Percentiles rank a stretch among this genome's conserved stretches.
Conservation (phyloP, 2,888 invertebrate genomes). For the Drosophila niveifrons region DNA sequence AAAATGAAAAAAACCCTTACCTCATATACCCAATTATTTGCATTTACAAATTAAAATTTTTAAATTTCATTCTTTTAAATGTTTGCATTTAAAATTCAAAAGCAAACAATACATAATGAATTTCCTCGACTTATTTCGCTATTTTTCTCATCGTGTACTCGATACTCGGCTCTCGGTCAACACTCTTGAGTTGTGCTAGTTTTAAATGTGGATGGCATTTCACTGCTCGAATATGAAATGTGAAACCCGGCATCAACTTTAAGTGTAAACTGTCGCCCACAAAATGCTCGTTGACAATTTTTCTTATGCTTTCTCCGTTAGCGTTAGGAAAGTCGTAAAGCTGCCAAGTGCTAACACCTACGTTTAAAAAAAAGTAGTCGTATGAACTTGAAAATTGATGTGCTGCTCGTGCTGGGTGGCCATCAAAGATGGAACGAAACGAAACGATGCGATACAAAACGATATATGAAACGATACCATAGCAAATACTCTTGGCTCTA, state of each 20-base stretch:
- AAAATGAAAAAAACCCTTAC: too few species aligned
- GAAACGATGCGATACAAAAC: background rate
- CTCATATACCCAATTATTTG: too few species aligned
- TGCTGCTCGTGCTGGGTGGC: constrained; percentile 56
- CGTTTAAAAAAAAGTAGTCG: constrained; percentile 24
- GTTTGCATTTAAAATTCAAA: too few species aligned
- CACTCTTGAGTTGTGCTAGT: constrained; percentile 12
- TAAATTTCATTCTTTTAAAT: too few species aligned
- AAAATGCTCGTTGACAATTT: constrained; percentile 30
- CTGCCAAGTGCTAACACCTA: constrained; percentile 49
- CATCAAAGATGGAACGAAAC: constrained; percentile 32
- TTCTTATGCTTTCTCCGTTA: constrained; percentile 49
- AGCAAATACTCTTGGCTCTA: background rate
- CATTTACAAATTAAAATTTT: too few species aligned
- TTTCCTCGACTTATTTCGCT: background rate
- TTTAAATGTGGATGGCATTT: constrained; percentile 20
- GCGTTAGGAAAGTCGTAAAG: constrained; percentile 21
- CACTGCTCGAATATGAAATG: constrained; percentile 15
- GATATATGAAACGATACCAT: constrained; percentile 1
- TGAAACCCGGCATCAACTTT: constrained; percentile 9
- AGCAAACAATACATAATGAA: too few species aligned
- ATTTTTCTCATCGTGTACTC: background rate
- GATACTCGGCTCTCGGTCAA: background rate
- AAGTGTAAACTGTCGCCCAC: constrained; percentile 34
- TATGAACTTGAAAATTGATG: constrained; percentile 58